Evolutionary conservation across 2,797 vertebrate genomes (phyloP).

Genomic region (Takifugu ocellatus): DNA sequence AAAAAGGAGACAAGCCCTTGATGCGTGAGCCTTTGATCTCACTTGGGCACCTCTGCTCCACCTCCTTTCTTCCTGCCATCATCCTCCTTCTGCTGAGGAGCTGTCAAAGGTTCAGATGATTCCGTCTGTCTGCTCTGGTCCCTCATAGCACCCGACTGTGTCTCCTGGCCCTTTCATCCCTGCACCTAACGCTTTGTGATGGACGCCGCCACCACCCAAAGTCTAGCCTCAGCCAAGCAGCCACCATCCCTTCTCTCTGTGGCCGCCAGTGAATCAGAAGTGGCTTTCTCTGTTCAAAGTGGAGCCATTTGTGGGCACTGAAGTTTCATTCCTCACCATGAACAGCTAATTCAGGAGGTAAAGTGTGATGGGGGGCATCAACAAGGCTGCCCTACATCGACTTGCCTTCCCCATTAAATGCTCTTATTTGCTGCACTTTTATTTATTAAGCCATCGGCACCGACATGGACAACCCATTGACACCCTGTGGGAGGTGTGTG

Average conservation of each 20-base stretch:
- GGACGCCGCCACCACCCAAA: slow-evolving; percentile 1
- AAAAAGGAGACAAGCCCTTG: slow-evolving; percentile 44
- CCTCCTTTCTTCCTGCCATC: slow-evolving; percentile 33
- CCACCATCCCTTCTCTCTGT: slow-evolving; percentile 6
- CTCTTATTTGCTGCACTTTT: slow-evolving; percentile 16
- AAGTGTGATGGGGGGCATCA: slow-evolving; percentile 1
- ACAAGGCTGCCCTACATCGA: slow-evolving; percentile 19
- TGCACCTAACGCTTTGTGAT: slow-evolving; percentile 9
- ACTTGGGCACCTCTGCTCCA: slow-evolving; percentile 27
- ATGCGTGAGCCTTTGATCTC: slow-evolving; percentile 62
- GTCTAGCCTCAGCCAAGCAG: slow-evolving; percentile 3
- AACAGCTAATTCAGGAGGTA: slow-evolving; percentile 19
- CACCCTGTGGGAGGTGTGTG: slow-evolving; percentile 26
- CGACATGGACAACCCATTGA: slow-evolving; percentile 40
- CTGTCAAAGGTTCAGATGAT: slow-evolving; percentile 41
- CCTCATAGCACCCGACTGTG: slow-evolving; percentile 7
- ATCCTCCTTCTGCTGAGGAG: slow-evolving; percentile 20
- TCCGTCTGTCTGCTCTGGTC: slow-evolving; percentile 19
- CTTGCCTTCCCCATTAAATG: slow-evolving; percentile 17
- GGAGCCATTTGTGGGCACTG: slow-evolving; percentile 25
- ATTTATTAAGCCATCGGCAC: slow-evolving; percentile 31
- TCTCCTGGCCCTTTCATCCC: slow-evolving; percentile 38
- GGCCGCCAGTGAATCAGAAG: slow-evolving; percentile 14
- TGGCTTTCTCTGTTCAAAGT: slow-evolving; percentile 27
- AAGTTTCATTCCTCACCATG: slow-evolving; percentile 40